Conservation (phyloP, 1,140 invertebrate genomes). For the Brevipalpus yothersi region DNA sequence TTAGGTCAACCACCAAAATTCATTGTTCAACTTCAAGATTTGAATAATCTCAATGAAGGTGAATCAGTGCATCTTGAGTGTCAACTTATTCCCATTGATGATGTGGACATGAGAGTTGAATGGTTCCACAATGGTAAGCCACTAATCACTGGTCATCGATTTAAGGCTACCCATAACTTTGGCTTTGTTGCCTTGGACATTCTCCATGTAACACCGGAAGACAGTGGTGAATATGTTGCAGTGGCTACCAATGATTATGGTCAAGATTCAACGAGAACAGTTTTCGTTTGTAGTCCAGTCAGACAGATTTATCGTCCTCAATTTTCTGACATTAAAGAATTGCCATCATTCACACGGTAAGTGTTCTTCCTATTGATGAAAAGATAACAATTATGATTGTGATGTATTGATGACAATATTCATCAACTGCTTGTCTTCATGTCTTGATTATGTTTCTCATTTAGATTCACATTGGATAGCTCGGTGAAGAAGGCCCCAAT, state of each 20-base stretch:
- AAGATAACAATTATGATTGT: slow-evolving; percentile 27
- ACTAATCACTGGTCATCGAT: slow-evolving; percentile 58
- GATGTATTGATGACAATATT: slow-evolving; percentile 15
- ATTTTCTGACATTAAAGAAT: slow-evolving; percentile 75
- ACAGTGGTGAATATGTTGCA: slow-evolving; percentile 51
- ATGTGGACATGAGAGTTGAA: slow-evolving; percentile 72
- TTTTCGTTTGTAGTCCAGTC: slow-evolving; percentile 44
- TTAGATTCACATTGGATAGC: slow-evolving; percentile 43
- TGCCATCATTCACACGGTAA: slow-evolving; percentile 81
- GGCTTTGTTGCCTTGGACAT: slow-evolving; percentile 81
- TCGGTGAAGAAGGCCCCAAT: slow-evolving; percentile 48
- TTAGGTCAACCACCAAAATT: slow-evolving; percentile 25
- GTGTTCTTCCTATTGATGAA: slow-evolving; percentile 33
- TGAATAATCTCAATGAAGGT: slow-evolving; percentile 56
- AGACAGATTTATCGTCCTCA: slow-evolving; percentile 52
- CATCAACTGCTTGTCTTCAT: not conserved
- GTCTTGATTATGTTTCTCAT: slow-evolving; percentile 42
- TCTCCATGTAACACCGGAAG: slow-evolving; percentile 68
- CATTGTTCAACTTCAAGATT: slow-evolving; percentile 53
- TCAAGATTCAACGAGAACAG: slow-evolving; percentile 58
- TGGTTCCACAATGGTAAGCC: slow-evolving; percentile 77
- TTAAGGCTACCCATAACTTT: slow-evolving; percentile 82
- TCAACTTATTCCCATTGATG: slow-evolving; percentile 83
- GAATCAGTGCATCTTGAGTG: slow-evolving; percentile 60
- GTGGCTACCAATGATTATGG: slow-evolving; percentile 22